Evolutionary conservation across 2,888 invertebrate genomes (phyloP).

Genomic region (Plebejus anna): DNA sequence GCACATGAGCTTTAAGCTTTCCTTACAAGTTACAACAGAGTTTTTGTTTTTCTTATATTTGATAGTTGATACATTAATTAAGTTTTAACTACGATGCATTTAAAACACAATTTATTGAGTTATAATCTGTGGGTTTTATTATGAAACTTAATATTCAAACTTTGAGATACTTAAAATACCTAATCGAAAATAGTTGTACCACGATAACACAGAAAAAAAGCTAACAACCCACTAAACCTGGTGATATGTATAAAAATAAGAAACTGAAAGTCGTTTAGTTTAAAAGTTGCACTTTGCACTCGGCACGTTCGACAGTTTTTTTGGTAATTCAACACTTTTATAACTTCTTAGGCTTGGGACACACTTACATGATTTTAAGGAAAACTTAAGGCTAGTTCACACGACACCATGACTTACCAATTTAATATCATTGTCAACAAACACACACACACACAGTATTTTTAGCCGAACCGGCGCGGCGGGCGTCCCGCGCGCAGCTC

Average conservation of each 20-base stretch:
- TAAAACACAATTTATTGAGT: no score
- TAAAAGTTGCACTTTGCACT: neutral
- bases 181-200: no score
- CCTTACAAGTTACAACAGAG: no score
- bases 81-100: no score
- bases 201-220: no score
- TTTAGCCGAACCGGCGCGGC: conserved; percentile 43
- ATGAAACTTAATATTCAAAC: no score
- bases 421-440: conserved; percentile 62
- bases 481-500: conserved; percentile 50
- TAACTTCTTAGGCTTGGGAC: neutral
- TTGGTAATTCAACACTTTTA: conserved; percentile 10
- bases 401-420: conserved; percentile 54
- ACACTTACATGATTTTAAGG: neutral
- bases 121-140: no score
- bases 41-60: no score
- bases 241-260: neutral
- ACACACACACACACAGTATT: conserved; percentile 45
- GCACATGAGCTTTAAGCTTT: neutral
- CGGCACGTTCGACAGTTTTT: neutral
- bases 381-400: conserved; percentile 12
- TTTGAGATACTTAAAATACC: no score
- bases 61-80: no score
- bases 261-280: neutral
- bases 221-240: no score